These are phyloP conservation scores for Drosophila bocqueti DNA, from an alignment of 1,140 invertebrate genomes.

Conservation along the genomic window DNA sequence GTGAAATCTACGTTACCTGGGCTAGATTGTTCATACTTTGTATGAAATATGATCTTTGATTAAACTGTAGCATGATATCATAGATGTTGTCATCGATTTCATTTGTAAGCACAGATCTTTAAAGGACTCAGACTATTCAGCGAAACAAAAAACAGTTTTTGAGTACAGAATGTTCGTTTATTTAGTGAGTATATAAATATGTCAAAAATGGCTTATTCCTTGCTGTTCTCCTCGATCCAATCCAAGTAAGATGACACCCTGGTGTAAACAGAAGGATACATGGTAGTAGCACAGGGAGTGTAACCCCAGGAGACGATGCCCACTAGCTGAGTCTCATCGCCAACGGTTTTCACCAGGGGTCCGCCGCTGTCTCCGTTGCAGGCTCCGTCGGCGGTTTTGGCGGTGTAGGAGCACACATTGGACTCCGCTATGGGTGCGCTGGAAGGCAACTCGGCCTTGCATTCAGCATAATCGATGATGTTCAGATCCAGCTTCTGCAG, in stretches of 20 bases:
- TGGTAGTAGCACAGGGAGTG: constrained; percentile 87
- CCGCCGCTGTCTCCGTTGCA: constrained; percentile 89
- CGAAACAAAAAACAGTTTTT: not conserved
- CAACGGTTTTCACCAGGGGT: constrained; percentile 82
- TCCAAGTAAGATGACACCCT: constrained; percentile 3
- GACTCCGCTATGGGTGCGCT: not conserved
- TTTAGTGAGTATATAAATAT: not conserved
- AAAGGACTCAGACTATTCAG: too few species aligned
- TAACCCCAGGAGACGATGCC: constrained; percentile 92
- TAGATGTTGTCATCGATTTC: constrained; percentile 13
- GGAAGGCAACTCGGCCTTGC: constrained; percentile 43
- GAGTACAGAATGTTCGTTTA: constrained; percentile 35
- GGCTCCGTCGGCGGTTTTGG: constrained; percentile 86
- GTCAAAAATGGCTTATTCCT: not conserved
- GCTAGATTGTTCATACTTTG: not conserved
- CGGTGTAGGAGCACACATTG: constrained; percentile 88
- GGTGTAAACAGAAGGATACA: constrained; percentile 90
- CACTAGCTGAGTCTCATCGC: constrained; percentile 60
- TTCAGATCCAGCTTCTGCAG: constrained; percentile 83
- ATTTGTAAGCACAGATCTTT: not conserved
- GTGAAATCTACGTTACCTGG: not conserved
- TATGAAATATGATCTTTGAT: constrained; percentile 9
- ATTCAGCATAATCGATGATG: constrained; percentile 68
- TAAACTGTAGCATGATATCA: constrained; percentile 5
- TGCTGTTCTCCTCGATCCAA: constrained; percentile 46